Conservation (phyloP, 92 coral and sea anemone species). For the Epizoanthus illoricatus region DNA sequence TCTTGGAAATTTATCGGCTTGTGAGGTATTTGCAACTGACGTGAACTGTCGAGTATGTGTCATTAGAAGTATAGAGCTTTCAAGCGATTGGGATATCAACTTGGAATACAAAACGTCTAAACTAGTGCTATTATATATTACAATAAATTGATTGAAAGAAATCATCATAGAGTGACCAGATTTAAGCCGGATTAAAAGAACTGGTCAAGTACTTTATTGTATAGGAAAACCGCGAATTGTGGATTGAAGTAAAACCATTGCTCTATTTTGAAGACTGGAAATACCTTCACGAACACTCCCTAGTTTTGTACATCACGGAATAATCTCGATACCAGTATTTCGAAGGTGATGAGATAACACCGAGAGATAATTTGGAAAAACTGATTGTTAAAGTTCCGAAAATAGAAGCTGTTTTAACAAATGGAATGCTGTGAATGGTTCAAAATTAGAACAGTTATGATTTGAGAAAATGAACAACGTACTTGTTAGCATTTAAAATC, state of each 20-base stretch:
- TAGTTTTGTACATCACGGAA: not conserved
- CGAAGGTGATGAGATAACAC: constrained; percentile 5
- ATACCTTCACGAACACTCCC: constrained; percentile 15
- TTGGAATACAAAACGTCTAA: not conserved
- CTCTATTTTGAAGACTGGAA: not conserved
- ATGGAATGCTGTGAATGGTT: not conserved
- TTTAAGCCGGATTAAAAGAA: not conserved
- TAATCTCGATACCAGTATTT: not conserved
- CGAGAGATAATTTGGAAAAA: not conserved
- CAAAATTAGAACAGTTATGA: not conserved
- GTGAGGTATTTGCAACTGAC: not conserved
- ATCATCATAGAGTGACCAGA: not conserved
- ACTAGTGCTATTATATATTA: not conserved
- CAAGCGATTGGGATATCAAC: not conserved
- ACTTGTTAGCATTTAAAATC: too few species aligned
- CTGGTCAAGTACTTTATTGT: not conserved
- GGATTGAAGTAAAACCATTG: not conserved
- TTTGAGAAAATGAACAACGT: too few species aligned
- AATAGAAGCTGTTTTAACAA: constrained; percentile 10
- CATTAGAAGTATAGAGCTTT: not conserved
- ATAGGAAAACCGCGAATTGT: not conserved
- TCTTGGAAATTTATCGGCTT: constrained; percentile 17
- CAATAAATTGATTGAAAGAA: not conserved
- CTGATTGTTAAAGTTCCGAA: constrained; percentile 1
- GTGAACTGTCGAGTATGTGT: constrained; percentile 7